Evolutionary conservation across 2,113 vertebrate species (phyloP), one percentile per base, ranked within the genome.

Genomic region (Gnathonemus echidnorhynchus): DNA sequence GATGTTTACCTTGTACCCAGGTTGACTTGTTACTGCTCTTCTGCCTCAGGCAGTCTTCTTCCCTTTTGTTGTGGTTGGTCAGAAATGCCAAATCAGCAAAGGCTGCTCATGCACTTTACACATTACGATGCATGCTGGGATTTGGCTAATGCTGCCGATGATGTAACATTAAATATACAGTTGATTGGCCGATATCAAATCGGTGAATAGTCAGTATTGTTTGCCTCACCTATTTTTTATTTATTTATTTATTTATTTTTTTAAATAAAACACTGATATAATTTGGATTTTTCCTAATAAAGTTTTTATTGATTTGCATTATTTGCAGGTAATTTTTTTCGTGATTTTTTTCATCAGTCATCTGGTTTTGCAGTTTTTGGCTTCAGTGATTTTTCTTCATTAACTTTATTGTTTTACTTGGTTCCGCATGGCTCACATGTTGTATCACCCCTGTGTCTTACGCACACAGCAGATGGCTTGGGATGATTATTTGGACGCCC

Each of bases 401-500:
- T 31, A 39, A 49, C 46, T 87, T n/a, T 13, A 3, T n/a, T 27
- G 21, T 15, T 86, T 49, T 21, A 86, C 46, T 86, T 48, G 9
- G n/a, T 13, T 42, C 11, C 50, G 49, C 24, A 17, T 31, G 46
- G n/a, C 86, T 42, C 62, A 53, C 31, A 84, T 52, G 19, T 24
- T 24, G 46, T 3, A 35, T 70, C 8, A 49, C 21, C 66, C 84
- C 15, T 88, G 24, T 56, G 19, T n/a, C 24, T 56, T 77, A 8
- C 49, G 66, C 93, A n/a, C 89, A 95, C 90, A 50, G 8, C 93
- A 99, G 90, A 95, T 95, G 83, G 90, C 96, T 7, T 99, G 98
- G 98, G 97, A 97, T 80, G 97, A 98, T 88, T 98, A 97, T 93
- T 95, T 97, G 92, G 98, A 98, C 52, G 95, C 95, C 74, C 96